A percentile compares a stretch with the other conserved stretches of the same genome.
These are phyloP conservation scores for Dasysyrphus tricinctus DNA, from an alignment of 2,888 invertebrate genomes.

Conservation along the genomic window DNA sequence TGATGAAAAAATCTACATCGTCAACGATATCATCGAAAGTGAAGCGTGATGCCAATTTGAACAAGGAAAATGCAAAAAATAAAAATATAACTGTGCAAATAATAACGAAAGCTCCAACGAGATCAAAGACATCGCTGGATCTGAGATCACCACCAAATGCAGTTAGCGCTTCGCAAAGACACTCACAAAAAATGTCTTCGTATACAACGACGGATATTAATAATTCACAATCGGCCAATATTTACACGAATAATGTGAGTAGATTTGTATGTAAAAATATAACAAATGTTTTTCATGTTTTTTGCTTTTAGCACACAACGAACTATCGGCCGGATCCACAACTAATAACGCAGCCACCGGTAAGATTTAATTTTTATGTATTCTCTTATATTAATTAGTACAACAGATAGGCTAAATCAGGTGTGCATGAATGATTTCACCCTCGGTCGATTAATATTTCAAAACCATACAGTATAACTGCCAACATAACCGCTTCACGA, in stretches of 20 bases:
- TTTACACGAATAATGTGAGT: conserved; percentile 77
- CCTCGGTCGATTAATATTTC: too few species aligned
- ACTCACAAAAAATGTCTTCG: conserved; percentile 77
- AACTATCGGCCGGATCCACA: conserved; percentile 80
- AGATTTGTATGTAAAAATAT: background rate
- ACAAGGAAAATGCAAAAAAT: conserved; percentile 81
- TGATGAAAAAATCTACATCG: conserved; percentile 81
- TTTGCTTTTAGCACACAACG: conserved; percentile 78
- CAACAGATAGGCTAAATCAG: background rate
- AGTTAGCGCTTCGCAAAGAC: conserved; percentile 49
- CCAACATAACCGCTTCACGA: too few species aligned
- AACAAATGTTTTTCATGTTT: too few species aligned
- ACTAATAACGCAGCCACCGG: conserved; percentile 73
- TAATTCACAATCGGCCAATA: conserved; percentile 47
- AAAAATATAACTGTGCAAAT: conserved; percentile 83
- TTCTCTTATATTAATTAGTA: background rate
- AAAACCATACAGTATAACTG: too few species aligned
- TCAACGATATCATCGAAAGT: conserved; percentile 77
- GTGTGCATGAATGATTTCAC: too few species aligned
- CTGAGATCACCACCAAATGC: conserved; percentile 78
- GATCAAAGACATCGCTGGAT: conserved; percentile 83
- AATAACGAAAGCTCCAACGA: conserved; percentile 81
- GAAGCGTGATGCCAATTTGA: conserved; percentile 78
- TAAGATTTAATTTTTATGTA: conserved; percentile 4
- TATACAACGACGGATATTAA: conserved; percentile 78